Evolutionary conservation across 1,140 invertebrate genomes (phyloP).

Genomic region (Caenorhabditis briggsae): DNA sequence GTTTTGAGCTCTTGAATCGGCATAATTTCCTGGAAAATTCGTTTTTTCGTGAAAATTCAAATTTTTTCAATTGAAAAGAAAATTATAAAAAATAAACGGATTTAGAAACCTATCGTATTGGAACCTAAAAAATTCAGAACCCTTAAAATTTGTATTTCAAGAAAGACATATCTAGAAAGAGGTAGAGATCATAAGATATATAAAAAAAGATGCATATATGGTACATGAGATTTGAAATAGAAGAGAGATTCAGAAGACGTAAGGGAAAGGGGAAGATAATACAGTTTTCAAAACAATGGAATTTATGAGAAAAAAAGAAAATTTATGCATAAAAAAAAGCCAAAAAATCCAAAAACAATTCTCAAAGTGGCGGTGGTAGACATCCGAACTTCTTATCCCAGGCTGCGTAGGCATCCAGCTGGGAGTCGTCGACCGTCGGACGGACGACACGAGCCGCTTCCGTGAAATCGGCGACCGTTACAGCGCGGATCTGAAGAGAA

Average conservation of each 20-base stretch:
- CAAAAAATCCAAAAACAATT: neutral
- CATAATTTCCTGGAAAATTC: neutral
- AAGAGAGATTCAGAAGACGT: too few relatives aligned
- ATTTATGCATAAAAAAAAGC: neutral
- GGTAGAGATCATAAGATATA: too few relatives aligned
- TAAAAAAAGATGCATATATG: too few relatives aligned
- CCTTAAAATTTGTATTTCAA: too few relatives aligned
- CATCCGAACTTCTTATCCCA: conserved; percentile 69
- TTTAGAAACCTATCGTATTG: neutral
- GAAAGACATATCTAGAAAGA: too few relatives aligned
- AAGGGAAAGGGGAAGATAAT: neutral
- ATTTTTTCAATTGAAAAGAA: neutral
- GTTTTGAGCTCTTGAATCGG: conserved; percentile 25
- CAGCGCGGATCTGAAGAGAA: conserved; percentile 62
- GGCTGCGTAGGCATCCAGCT: conserved; percentile 61
- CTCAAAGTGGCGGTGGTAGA: conserved; percentile 31
- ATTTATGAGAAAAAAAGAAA: neutral
- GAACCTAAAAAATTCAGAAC: too few relatives aligned
- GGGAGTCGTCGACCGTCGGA: conserved; percentile 62
- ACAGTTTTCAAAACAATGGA: neutral
- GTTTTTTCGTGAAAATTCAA: too few relatives aligned
- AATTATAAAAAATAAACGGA: neutral
- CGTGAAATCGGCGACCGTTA: conserved; percentile 58
- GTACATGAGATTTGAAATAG: too few relatives aligned
- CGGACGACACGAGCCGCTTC: conserved; percentile 59